Percentiles rank a stretch among this genome's conserved stretches.
Evolutionary conservation across 2,797 vertebrate species (phyloP).

Genomic region (Danionella dracula): DNA sequence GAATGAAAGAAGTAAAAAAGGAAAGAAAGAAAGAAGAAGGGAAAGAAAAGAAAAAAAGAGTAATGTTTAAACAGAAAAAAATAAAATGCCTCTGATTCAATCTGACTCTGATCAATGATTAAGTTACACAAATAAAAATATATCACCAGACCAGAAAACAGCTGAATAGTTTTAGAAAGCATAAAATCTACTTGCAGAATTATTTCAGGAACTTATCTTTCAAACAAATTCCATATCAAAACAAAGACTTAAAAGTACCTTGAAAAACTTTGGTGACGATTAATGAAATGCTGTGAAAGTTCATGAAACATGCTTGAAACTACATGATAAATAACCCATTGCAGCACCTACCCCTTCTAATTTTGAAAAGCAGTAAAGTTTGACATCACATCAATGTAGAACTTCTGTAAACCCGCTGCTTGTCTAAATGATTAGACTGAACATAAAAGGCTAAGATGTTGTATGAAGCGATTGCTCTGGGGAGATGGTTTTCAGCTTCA

Average conservation of each 20-base stretch:
- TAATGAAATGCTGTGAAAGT: neutral
- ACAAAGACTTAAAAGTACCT: neutral
- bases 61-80: too few relatives aligned
- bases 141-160: too few relatives aligned
- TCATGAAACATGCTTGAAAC: conserved; percentile 4
- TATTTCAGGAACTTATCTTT: too few relatives aligned
- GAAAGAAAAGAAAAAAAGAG: too few relatives aligned
- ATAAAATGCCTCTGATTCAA: too few relatives aligned
- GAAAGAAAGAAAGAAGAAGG: too few relatives aligned
- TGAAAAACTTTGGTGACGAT: too few relatives aligned
- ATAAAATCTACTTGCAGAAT: too few relatives aligned
- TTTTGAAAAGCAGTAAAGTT: neutral
- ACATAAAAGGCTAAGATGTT: conserved; percentile 31
- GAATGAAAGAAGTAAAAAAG: too few relatives aligned
- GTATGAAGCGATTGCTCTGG: conserved; percentile 17
- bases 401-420: conserved; percentile 14
- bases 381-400: conserved; percentile 24
- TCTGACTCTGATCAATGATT: too few relatives aligned
- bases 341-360: neutral
- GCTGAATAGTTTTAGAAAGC: too few relatives aligned
- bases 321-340: conserved; percentile 25
- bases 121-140: too few relatives aligned
- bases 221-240: neutral
- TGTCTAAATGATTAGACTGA: conserved; percentile 41
- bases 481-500: conserved; percentile 41